Base-by-base conservation (phyloP, 1,140 invertebrate genomes). In the Leucophenga varia region DNA sequence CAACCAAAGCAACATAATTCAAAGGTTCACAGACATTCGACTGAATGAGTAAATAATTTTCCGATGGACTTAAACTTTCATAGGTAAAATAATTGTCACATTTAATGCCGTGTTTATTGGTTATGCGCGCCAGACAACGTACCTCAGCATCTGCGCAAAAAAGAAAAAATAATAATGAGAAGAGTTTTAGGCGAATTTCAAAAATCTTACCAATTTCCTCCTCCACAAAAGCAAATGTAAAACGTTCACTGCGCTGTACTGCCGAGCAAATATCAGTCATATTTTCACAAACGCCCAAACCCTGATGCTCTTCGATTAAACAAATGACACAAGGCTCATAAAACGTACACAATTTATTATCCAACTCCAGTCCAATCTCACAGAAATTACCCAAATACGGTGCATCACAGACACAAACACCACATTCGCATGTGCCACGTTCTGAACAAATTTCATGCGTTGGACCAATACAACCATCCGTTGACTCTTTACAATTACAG, bases 391-490 rank as follows among this genome's bases (percentile, higher is more conserved):
- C 72, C 38, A 56, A 16, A 34, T 52, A 72, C 0, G 55, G 51
- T 8, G 59, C 54, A 3, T 60, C 41, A 69, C 93, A 93, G 2
- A 78, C 71, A 73, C 91, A 93, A 30, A 78, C 73, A 52, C 93
- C 93, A 72, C 91, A 84, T 6, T 77, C 65, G 44, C 83, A 85
- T 1, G 76, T 77, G 41, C 86, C 87, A 25, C 83, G 79, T 32
- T 81, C 81, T 1, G 85, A 87, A 61, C 86, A 88, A 46, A 80
- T 80, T 82, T 76, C 77, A 73, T 53, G 77, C 56, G 53, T 65
- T 61, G 60, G 65, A 18, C 58, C 54, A 3, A 54, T 54, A 43
- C 72, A 74, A 9, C 44, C 55, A 5, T 59, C 64, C 3, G 47
- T 44, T 3, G 54, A 38, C 19, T 59, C 65, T 10, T 55, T 53